These are phyloP conservation scores for Laspeyria flexula DNA, from an alignment of 2,888 invertebrate species.

Conservation along the genomic window DNA sequence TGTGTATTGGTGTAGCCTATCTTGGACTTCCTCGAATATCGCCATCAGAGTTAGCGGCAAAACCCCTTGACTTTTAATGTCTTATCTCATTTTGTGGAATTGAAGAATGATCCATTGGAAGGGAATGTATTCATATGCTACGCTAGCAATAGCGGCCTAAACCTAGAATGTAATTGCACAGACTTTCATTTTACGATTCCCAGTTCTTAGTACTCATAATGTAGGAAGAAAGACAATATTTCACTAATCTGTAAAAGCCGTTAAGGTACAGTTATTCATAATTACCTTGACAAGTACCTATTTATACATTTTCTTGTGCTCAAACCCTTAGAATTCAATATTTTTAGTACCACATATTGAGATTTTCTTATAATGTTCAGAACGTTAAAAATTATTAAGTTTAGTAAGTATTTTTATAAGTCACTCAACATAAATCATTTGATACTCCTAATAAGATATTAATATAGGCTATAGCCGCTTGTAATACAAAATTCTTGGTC, in stretches of 20 bases:
- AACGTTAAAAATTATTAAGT: no score
- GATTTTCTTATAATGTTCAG: background rate
- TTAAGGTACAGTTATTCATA: constrained; percentile 9
- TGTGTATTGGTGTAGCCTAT: no score
- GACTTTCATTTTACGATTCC: constrained; percentile 5
- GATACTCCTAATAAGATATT: no score
- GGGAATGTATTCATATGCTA: constrained; percentile 1
- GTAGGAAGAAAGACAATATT: constrained; percentile 3
- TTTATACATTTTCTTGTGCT: constrained; percentile 6
- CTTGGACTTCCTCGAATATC: no score
- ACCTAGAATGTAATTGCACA: constrained; percentile 4
- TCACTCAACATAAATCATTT: no score
- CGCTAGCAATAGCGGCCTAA: constrained; percentile 3
- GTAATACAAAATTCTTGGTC: no score
- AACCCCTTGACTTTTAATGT: background rate
- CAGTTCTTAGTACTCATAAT: constrained; percentile 7
- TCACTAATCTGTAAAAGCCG: constrained; percentile 7
- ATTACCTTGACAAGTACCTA: constrained; percentile 7
- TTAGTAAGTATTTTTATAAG: no score
- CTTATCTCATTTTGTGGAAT: background rate
- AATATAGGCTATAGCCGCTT: no score
- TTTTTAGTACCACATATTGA: background rate
- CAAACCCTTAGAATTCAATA: constrained; percentile 4
- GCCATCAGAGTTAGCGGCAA: background rate
- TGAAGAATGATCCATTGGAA: constrained; percentile 1